These are phyloP conservation scores for Melangyna quadrimaculata DNA, from an alignment of 2,888 invertebrate genomes.

Conservation along the genomic window DNA sequence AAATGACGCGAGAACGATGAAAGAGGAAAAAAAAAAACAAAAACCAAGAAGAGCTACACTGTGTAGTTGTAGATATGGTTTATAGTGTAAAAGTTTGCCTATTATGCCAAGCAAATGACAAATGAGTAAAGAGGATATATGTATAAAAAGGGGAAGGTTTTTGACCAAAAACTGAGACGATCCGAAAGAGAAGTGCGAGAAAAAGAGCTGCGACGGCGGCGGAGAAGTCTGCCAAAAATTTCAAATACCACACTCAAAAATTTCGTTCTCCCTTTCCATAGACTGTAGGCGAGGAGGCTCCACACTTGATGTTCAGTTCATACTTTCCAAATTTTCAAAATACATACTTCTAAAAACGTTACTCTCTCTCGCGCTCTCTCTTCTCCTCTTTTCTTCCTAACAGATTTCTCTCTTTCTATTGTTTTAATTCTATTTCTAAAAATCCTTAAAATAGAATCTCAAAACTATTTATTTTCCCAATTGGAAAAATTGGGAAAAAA, in stretches of 20 bases:
- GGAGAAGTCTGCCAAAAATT: not conserved
- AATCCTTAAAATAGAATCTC: not conserved
- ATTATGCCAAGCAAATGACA: not conserved
- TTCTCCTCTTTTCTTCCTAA: not conserved
- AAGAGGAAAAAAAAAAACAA: slow-evolving; percentile 34
- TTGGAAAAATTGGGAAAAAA: not conserved
- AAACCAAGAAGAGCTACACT: slow-evolving; percentile 34
- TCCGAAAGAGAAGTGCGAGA: not conserved
- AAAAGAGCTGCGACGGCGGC: not conserved
- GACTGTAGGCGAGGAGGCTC: not conserved
- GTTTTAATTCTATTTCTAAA: not conserved
- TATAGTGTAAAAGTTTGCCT: not conserved
- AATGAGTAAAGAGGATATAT: not conserved
- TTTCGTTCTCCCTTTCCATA: not conserved
- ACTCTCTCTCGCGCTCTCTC: not conserved
- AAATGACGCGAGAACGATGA: slow-evolving; percentile 55
- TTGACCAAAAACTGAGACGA: not conserved
- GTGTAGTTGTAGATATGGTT: not conserved
- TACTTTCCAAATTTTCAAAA: not conserved
- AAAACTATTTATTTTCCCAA: not conserved
- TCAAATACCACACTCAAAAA: not conserved
- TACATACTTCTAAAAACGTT: not conserved
- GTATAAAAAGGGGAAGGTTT: not conserved
- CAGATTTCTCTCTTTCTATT: not conserved
- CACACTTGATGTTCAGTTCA: not conserved